Evolutionary conservation across 1,140 invertebrate species (phyloP), one percentile per base, ranked within the genome.

Genomic region (Probaryconus sp.): DNA sequence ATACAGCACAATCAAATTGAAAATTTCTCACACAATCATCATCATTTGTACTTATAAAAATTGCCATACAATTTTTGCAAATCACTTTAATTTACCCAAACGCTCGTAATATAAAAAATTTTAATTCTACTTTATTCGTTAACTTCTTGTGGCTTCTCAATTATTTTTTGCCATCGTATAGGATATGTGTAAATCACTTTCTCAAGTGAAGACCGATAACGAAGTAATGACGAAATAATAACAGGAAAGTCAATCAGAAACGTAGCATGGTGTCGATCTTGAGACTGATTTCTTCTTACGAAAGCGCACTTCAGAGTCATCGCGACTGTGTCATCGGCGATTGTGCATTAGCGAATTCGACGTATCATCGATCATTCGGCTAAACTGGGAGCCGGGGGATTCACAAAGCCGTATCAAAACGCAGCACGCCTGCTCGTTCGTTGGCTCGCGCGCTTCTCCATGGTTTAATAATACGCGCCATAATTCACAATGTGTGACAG

Each of bases 401-500:
- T 53, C 53, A 26, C 47, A 58, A 47, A 60, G 31, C 30, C 40
- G 30, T 48, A 72, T 58, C 35, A 64, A 58, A 64, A 64, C 58
- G 60, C 60, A 71, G 38, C 61, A 47, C 33, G 48, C 33, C 20
- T 28, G 13, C 35, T 38, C 48, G 60, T 31, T 56, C 55, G 63
- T 58, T 61, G 21, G 9, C 33, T 18, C 45, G 51, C 40, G 40
- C 53, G 63, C 56, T 47, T 68, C 50, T 40, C 51, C 70, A 67
- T 58, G 71, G 70, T 80, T 83, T 81, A 82, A 82, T 82, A 81
- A 81, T 76, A 76, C 73, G 51, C 43, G 74, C 61, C 69, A 79
- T 81, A 83, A 83, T 83, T 81, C 79, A 83, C 76, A 64, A 71
- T 64, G 76, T 64, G 70, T 76, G 79, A 79, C 81, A 79, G 72